phyloP scores from a whole-genome alignment of 2,113 vertebrate genomes.

The Cyanoramphus novaezelandiae region DNA sequence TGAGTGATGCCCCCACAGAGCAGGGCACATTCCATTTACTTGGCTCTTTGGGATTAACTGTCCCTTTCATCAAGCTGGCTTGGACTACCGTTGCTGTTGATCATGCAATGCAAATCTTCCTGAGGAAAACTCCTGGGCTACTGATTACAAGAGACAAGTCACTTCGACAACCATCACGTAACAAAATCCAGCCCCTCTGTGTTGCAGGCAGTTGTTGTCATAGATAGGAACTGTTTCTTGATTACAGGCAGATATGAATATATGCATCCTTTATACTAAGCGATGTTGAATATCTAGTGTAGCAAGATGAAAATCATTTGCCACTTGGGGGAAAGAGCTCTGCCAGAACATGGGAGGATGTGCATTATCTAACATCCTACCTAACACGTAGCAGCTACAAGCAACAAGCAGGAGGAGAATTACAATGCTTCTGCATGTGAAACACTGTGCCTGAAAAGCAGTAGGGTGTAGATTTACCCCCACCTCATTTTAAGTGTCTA shows the following conservation, averaged over 20 bases:
- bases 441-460: not conserved
- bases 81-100: conserved; percentile 1
- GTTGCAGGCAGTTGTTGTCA: not conserved
- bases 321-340: not conserved
- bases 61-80: conserved; percentile 39
- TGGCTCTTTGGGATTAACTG: conserved; percentile 63
- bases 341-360: not conserved
- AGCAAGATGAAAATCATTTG: conserved; percentile 10
- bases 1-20: not conserved
- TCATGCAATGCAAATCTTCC: conserved; percentile 31
- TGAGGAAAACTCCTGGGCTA: not conserved
- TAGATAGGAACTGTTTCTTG: not conserved
- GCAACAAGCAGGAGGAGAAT: not conserved
- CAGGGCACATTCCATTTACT: conserved; percentile 28
- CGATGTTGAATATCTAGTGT: not conserved
- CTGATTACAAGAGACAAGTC: not conserved
- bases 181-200: not conserved
- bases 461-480: not conserved
- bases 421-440: not conserved
- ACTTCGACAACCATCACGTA: not conserved
- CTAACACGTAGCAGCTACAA: not conserved
- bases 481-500: not conserved
- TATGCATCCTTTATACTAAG: not conserved
- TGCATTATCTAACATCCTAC: not conserved
- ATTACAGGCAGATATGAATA: not conserved